Conservation (phyloP, 1,140 invertebrate genomes). For the Conus ventricosus region DNA sequence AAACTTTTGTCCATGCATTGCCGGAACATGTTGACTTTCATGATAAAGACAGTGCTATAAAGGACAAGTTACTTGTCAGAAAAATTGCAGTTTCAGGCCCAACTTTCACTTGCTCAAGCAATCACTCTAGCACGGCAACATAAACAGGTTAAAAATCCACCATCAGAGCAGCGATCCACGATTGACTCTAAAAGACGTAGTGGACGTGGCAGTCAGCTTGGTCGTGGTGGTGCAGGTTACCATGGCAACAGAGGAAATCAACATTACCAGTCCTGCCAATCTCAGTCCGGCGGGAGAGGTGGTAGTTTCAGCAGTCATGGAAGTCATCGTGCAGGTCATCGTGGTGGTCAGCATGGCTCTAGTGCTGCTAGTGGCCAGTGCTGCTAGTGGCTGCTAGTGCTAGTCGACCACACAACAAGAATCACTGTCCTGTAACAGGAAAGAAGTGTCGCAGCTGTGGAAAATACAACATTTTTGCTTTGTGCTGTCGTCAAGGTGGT, state of each 20-base stretch:
- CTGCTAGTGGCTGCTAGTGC: too few species aligned
- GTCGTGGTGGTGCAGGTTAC: too few species aligned
- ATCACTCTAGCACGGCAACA: background rate
- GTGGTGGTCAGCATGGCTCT: background rate
- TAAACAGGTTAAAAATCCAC: background rate
- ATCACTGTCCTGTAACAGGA: constrained; percentile 16
- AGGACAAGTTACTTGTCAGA: constrained; percentile 17
- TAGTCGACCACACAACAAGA: background rate
- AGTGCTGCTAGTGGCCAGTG: background rate
- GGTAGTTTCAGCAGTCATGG: background rate
- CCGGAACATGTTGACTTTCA: background rate
- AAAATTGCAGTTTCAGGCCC: background rate
- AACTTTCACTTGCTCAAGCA: background rate
- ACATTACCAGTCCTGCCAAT: too few species aligned
- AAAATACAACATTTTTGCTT: constrained; percentile 14
- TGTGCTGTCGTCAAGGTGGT: background rate
- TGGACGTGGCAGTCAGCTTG: too few species aligned
- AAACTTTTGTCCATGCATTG: background rate
- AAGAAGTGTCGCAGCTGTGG: constrained; percentile 20
- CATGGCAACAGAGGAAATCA: too few species aligned
- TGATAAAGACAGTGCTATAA: constrained; percentile 26
- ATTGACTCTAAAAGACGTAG: background rate
- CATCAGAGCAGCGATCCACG: background rate
- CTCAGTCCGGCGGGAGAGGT: background rate
- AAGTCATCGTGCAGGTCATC: too few species aligned